Evolutionary conservation across 2,888 invertebrate genomes (phyloP), one percentile per base, ranked within the genome.

Genomic region (Gymnosoma rotundatum): DNA sequence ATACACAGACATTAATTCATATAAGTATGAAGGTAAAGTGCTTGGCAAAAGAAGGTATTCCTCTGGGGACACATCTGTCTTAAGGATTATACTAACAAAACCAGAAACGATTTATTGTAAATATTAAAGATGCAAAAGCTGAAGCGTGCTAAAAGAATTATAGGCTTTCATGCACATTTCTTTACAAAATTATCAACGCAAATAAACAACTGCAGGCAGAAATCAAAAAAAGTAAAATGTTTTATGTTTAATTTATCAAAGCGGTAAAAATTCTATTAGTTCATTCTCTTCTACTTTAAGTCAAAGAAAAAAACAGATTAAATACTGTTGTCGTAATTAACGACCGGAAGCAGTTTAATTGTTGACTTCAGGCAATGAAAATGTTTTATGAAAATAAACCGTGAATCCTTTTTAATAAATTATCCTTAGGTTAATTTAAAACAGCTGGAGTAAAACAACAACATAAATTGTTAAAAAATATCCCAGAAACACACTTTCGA

Each of bases 61-160:
- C 52, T 69, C 36, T 16, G 54, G 32, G 32, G 36, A 32, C 54
- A 54, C 54, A 78, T 67, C 50, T 76, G 42, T 67, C 18, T 54
- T 56, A 45, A 42, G 25, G 21, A 74, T 25, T 25, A 25, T 25
- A 4, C 4, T 25, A 25, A 25, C 25, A 58, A 36, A 61, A 25
- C 7, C 58, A 52, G 4, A 25, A 25, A 14, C 45, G 38, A 79
- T 66, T 61, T 69, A 78, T 42, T 78, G 38, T 60, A 10, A 54
- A 38, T 21, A 38, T 52, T 25, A 76, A 36, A 38, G n/a, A 21
- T 25, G 16, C 64, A 25, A 25, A 20, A 56, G 20, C 9, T 45
- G n/a, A 58, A 58, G 12, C 25, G 25, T 2, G 25, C 25, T 25
- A 25, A 2, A 25, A 25, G 25, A 25, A 1, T 25, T 25, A 25